These are phyloP conservation scores for Drosophila nannoptera DNA, from an alignment of 1,140 invertebrate genomes.

Conservation along the genomic window DNA sequence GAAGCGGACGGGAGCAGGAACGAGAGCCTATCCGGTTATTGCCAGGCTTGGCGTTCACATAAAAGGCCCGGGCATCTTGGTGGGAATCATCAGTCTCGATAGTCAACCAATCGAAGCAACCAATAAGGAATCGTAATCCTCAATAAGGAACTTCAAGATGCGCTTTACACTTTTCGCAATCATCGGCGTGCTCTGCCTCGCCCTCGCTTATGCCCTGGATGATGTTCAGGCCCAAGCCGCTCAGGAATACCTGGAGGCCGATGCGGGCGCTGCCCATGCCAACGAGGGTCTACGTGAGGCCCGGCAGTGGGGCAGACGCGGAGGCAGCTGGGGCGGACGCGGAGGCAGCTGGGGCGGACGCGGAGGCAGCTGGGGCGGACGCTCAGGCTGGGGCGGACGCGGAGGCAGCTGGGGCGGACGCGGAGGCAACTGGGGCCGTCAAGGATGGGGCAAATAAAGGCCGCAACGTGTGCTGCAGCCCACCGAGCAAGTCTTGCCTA, in stretches of 20 bases:
- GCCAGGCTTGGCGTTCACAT: constrained; percentile 6
- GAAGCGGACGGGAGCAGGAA: constrained; percentile 21
- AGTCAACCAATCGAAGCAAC: neutral
- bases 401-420: constrained; percentile 5
- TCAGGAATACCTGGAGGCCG: constrained; percentile 33
- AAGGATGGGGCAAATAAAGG: constrained; percentile 9
- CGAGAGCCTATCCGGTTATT: constrained; percentile 18
- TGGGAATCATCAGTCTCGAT: constrained; percentile 8
- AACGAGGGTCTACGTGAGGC: constrained; percentile 36
- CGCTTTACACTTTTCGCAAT: constrained; percentile 32
- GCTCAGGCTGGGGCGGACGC: constrained; percentile 15
- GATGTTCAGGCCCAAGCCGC: constrained; percentile 12
- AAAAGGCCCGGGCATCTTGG: constrained; percentile 15
- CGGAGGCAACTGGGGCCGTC: constrained; percentile 12
- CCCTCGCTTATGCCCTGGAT: constrained; percentile 14
- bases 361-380: constrained; percentile 16
- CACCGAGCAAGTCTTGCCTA: neutral
- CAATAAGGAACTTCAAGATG: constrained; percentile 22
- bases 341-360: constrained; percentile 25
- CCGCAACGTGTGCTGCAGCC: too few species aligned
- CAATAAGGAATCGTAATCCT: neutral
- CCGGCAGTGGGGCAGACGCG: constrained; percentile 22
- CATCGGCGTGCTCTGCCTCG: constrained; percentile 34
- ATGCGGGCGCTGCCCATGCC: constrained; percentile 41
- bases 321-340: constrained; percentile 8